Evolutionary conservation across 2,797 vertebrate genomes (phyloP), one percentile per base, ranked within the genome.

Genomic region (Leptatherina wallacei): DNA sequence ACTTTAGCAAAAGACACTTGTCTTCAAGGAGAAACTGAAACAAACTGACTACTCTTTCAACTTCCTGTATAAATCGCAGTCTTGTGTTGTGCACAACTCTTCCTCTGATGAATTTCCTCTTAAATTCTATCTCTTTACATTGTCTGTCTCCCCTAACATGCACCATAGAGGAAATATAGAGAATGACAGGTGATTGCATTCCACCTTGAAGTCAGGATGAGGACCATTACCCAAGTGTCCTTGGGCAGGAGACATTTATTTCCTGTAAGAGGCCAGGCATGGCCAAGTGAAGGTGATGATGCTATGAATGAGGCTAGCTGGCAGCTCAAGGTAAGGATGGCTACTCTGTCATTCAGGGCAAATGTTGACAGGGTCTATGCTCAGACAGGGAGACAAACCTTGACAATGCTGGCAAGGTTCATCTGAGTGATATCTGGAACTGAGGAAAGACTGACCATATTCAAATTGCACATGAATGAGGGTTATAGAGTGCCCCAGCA

Each of bases 271-370:
- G 89, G 81, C 83, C 65, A 86, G 88, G 83, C 89, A 91, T 73
- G 74, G 84, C 85, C 85, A 88, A 90, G 91, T 88, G 88, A 93
- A 93, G 91, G 93, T 92, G 92, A 93, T 89, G 85, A 83, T 85
- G 87, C 91, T 90, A 93, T 92, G 89, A 85, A 94, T 94, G 92
- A 88, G 88, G 80, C 71, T 63, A 77, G 76, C 62, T 85, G 86
- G 82, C 85, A 83, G 86, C 85, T 88, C 92, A 93, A 94, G 93
- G 92, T 90, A 85, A 93, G 49, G 68, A 78, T 64, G 82, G 79
- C 78, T 75, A 77, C 88, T 92, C 85, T 22, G 83, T 94, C 90
- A 92, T 77, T 83, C 69, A 13, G 71, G 65, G 64, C 72, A 64
- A 58, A 63, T 69, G 71, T 60, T 87, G 85, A 90, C 81, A 75